Evolutionary conservation across 2,888 invertebrate species (phyloP).

Genomic region (Trisateles emortualis): DNA sequence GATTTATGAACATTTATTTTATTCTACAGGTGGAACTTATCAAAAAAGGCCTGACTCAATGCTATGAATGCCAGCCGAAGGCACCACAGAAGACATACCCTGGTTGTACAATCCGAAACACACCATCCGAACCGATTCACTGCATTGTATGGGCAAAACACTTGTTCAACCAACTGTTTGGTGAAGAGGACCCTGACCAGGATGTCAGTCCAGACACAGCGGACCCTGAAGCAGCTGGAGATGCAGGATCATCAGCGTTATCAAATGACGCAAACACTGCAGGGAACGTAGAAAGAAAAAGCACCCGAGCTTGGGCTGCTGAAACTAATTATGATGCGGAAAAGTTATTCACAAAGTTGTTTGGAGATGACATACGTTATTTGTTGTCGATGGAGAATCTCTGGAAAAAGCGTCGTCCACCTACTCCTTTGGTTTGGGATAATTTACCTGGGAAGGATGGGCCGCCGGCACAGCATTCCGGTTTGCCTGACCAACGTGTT

Average conservation of each 20-base stretch:
- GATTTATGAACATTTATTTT: no score
- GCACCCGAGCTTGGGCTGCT: slow-evolving; percentile 97
- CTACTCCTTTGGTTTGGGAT: slow-evolving; percentile 92
- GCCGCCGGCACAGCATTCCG: slow-evolving; percentile 74
- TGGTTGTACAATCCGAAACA: slow-evolving; percentile 99
- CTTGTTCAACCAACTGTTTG: slow-evolving; percentile 99
- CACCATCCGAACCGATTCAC: slow-evolving; percentile 99
- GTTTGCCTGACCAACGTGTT: slow-evolving; percentile 90
- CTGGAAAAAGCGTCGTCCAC: slow-evolving; percentile 96
- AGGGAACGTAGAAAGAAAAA: slow-evolving; percentile 87
- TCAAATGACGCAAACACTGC: slow-evolving; percentile 74
- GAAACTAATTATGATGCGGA: slow-evolving; percentile 93
- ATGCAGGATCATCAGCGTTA: slow-evolving; percentile 88
- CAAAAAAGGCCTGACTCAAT: slow-evolving; percentile 95
- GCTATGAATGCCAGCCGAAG: slow-evolving; percentile 98
- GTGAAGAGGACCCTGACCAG: slow-evolving; percentile 97
- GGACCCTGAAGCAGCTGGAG: slow-evolving; percentile 95
- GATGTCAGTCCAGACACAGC: slow-evolving; percentile 99
- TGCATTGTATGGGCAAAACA: slow-evolving; percentile 99
- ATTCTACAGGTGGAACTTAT: slow-evolving; percentile 91
- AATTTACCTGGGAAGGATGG: slow-evolving; percentile 87
- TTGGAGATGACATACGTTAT: slow-evolving; percentile 97
- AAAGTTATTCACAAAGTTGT: slow-evolving; percentile 97
- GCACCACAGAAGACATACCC: slow-evolving; percentile 97
- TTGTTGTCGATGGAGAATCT: slow-evolving; percentile 97